Conservation (phyloP, 2,113 vertebrate genomes). For the Centrocercus urophasianus region DNA sequence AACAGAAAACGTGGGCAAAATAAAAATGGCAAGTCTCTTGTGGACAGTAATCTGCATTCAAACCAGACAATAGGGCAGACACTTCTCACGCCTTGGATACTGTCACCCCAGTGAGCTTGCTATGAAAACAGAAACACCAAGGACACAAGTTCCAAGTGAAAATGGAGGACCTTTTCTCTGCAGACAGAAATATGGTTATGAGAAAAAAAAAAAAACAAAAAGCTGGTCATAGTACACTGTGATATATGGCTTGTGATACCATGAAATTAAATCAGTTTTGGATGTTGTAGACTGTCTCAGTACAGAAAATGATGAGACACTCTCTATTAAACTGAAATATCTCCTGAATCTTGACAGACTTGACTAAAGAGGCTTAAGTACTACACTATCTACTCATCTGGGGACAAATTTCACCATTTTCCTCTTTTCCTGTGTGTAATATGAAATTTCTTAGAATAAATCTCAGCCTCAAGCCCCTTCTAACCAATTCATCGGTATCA, state of each 20-base stretch:
- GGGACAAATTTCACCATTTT: neutral
- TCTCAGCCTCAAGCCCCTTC: neutral
- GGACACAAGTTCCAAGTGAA: neutral
- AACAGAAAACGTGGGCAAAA: neutral
- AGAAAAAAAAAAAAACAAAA: constrained; percentile 28
- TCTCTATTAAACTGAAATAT: neutral
- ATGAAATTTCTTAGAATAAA: neutral
- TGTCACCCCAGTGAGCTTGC: neutral
- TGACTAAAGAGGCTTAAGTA: neutral
- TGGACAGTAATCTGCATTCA: constrained; percentile 55
- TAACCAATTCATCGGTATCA: neutral
- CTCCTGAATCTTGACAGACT: neutral
- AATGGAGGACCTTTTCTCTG: constrained; percentile 20
- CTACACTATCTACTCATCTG: neutral
- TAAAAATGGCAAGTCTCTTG: constrained; percentile 6
- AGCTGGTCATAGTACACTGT: neutral
- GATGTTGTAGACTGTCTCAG: constrained; percentile 16
- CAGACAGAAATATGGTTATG: constrained; percentile 20
- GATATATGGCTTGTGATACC: neutral
- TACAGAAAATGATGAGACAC: neutral
- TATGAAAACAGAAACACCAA: constrained; percentile 7
- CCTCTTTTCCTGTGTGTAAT: neutral
- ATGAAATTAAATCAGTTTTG: constrained; percentile 59
- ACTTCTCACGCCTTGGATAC: constrained; percentile 42
- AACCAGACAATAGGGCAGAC: constrained; percentile 39